phyloP scores from a whole-genome alignment of 2,888 invertebrate genomes.

The Heterodera filipjevi region DNA sequence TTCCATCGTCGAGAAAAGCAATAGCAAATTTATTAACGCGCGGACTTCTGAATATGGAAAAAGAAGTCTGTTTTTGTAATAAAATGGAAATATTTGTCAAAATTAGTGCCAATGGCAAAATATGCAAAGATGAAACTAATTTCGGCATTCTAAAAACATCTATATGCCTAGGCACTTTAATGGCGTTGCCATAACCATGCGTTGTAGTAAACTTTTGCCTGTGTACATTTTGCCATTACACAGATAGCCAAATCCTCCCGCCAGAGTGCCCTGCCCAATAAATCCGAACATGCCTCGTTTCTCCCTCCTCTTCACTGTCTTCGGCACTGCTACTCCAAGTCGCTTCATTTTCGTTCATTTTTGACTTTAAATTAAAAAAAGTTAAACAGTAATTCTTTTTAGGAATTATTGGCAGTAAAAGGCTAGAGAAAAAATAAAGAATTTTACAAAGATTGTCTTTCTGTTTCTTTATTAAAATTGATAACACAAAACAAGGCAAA shows the following conservation, averaged over 20 bases:
- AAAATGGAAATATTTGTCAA: background rate
- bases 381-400: no score
- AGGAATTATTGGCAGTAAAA: no score
- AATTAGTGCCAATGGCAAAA: background rate
- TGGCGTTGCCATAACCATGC: no score
- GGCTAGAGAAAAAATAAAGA: no score
- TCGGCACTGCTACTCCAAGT: slow-evolving; percentile 10
- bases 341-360: slow-evolving; percentile 23
- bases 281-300: background rate
- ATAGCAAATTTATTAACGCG: slow-evolving; percentile 3
- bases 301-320: background rate
- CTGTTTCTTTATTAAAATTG: no score
- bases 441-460: no score
- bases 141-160: no score
- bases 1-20: background rate
- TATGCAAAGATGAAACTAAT: no score
- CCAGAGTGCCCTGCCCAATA: background rate
- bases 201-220: no score
- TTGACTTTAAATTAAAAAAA: background rate
- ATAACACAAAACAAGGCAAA: background rate
- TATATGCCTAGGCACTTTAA: no score
- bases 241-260: background rate
- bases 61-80: no score
- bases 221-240: no score
- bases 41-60: background rate